Conservation (phyloP, 1,140 invertebrate species). For the Sitodiplosis mosellana region DNA sequence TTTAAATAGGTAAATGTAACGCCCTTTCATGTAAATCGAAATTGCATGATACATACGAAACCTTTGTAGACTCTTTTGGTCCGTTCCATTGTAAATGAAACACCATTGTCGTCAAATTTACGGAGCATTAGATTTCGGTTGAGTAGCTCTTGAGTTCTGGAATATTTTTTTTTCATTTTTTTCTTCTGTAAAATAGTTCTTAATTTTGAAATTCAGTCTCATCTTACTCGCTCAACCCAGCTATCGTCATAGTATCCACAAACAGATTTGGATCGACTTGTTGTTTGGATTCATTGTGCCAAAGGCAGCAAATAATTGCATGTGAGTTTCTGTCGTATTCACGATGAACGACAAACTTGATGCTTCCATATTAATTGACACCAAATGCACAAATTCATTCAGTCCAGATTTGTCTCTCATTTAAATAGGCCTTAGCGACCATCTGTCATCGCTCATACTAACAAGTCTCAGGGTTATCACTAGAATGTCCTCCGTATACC, state of each 20-base stretch:
- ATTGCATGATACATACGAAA: too few species aligned
- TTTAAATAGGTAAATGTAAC: too few species aligned
- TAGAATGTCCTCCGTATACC: too few species aligned
- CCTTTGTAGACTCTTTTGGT: constrained; percentile 17
- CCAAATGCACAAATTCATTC: too few species aligned
- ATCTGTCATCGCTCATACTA: too few species aligned
- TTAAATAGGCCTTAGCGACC: too few species aligned
- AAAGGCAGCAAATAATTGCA: constrained; percentile 10
- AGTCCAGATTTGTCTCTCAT: too few species aligned
- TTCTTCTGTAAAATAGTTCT: too few species aligned
- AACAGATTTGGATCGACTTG: background rate
- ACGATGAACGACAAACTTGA: constrained; percentile 11
- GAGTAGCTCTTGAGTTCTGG: constrained; percentile 13
- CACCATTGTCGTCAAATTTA: constrained; percentile 11
- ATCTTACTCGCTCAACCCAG: constrained; percentile 13
- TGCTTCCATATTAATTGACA: background rate
- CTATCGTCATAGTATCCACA: constrained; percentile 14
- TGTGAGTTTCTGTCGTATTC: constrained; percentile 9
- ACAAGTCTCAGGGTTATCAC: too few species aligned
- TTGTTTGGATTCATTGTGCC: constrained; percentile 3
- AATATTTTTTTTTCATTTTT: too few species aligned
- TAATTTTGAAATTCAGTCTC: too few species aligned
- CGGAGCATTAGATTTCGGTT: constrained; percentile 18
- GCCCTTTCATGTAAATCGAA: too few species aligned
- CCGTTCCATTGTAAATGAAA: constrained; percentile 17